Evolutionary conservation across 1,140 invertebrate genomes (phyloP).

Genomic region (Doryteuthis pealeii): DNA sequence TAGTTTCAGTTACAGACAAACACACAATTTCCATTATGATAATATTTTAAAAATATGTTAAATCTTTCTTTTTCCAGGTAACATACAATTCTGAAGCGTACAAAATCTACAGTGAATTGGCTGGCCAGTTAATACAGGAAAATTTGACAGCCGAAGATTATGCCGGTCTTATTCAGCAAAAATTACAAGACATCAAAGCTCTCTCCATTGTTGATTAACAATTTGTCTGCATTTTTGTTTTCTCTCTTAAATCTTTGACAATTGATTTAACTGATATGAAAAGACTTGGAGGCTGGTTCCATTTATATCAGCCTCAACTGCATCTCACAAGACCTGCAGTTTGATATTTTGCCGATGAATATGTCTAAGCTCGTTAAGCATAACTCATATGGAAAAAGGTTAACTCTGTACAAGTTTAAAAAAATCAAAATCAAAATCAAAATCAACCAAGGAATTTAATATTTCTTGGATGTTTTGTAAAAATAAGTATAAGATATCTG

Average conservation of each 20-base stretch:
- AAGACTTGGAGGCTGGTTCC: not conserved
- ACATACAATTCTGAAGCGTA: constrained; percentile 48
- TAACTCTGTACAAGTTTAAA: no score
- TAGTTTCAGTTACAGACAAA: no score
- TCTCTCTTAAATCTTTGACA: not conserved
- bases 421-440: no score
- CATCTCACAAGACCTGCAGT: not conserved
- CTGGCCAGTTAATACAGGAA: constrained; percentile 31
- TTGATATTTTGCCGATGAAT: no score
- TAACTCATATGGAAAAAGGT: no score
- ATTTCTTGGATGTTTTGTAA: no score
- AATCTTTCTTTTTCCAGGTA: constrained; percentile 36
- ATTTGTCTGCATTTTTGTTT: no score
- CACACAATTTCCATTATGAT: no score
- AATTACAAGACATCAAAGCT: constrained; percentile 49
- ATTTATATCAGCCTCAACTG: not conserved
- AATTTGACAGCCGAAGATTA: constrained; percentile 34
- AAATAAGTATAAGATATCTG: no score
- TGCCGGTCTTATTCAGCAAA: constrained; percentile 40
- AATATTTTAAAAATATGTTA: no score
- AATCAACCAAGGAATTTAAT: no score
- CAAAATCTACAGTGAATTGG: constrained; percentile 46
- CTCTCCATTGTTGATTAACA: constrained; percentile 52
- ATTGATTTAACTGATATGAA: not conserved
- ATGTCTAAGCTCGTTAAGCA: no score